Conservation (phyloP, 2,113 vertebrate genomes). For the Gallinago jamesoni region DNA sequence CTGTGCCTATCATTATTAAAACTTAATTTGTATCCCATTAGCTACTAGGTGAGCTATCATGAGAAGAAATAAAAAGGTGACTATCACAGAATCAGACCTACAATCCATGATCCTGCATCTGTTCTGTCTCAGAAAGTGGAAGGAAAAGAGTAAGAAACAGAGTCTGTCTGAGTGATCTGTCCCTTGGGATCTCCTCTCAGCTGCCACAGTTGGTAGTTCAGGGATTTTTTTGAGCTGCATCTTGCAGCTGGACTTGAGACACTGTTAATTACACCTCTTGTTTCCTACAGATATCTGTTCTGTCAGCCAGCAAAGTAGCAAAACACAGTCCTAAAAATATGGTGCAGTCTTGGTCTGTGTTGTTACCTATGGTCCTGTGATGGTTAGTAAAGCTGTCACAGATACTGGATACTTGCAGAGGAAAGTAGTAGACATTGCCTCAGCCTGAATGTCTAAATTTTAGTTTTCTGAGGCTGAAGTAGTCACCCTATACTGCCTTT, state of each 20-base stretch:
- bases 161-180: background rate
- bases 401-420: background rate
- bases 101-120: background rate
- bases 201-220: background rate
- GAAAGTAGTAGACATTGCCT: background rate
- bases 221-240: background rate
- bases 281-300: background rate
- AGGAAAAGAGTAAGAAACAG: background rate
- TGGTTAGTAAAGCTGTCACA: background rate
- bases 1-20: background rate
- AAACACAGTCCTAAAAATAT: background rate
- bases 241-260: background rate
- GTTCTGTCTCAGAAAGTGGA: background rate
- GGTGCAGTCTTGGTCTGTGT: background rate
- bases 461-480: background rate
- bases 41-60: background rate
- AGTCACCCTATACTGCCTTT: background rate
- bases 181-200: background rate
- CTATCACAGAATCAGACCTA: background rate
- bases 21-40: background rate
- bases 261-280: background rate
- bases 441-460: background rate
- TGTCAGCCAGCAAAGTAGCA: background rate
- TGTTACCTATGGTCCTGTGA: background rate
- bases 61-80: background rate